Base-by-base conservation (phyloP, 2,888 invertebrate species). In the Lochmaea capreae region DNA sequence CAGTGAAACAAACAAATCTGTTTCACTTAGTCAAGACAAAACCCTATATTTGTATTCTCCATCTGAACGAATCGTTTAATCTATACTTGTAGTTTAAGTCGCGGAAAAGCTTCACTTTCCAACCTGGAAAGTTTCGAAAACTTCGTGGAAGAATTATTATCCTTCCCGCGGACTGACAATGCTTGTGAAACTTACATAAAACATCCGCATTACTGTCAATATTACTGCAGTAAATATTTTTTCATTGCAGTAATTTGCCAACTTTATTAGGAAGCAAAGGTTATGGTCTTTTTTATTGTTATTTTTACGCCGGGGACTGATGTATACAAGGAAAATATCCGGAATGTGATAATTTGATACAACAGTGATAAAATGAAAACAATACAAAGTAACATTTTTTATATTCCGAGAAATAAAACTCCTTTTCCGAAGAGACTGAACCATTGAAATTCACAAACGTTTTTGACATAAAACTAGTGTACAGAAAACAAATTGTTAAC, bases 131-230 rank as follows among this genome's bases (percentile, higher is more conserved):
- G 10, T 61, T 61, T 3, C n/a, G 8, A 14, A 33, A 61, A 61
- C 61, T 61, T 61, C 39, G 26, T n/a, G 3, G 33, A 39, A 14
- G 39, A 61, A 61, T 39, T 61, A 61, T 61, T 39, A 61, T 39
- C 61, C 61, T 33, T 61, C 12, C n/a, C 26, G 61, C 26, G 33
- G 14, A 39, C 39, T 26, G 26, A 61, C 61, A n/a, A 61, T 39
- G 61, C 61, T 33, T 33, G 61, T 14, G 26, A 61, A 61, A 61
- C 61, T 61, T 33, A 61, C 61, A 61, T 61, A 61, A 61, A 61
- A 14, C 61, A 33, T 10, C 61, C 61, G 61, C 61, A 61, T 33
- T 61, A 61, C 61, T 61, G 61, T 61, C 61, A 61, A 61, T 61
- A 61, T 39, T 16, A 39, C 61, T 61, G 61, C 61, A 39, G 61